phyloP scores from a whole-genome alignment of 2,797 vertebrate species.

The Smutsia gigantea region DNA sequence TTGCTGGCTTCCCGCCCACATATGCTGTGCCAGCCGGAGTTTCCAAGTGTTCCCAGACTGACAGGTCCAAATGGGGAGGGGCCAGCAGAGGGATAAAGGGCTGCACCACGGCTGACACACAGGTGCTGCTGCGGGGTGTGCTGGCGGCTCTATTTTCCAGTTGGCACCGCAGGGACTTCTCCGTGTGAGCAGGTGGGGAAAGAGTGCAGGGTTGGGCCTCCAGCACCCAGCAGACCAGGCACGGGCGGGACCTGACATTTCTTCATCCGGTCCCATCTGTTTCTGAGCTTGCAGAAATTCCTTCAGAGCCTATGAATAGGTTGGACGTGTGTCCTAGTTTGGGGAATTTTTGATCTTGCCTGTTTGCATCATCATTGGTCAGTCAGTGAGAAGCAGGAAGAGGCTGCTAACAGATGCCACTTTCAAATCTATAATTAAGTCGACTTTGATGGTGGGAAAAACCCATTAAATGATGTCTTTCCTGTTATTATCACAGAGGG shows the following conservation, averaged over 20 bases:
- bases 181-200: background rate
- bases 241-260: rapidly evolving
- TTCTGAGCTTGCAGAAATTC: background rate
- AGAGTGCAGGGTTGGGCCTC: background rate
- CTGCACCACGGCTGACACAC: rapidly evolving
- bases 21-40: background rate
- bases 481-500: background rate
- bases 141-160: background rate
- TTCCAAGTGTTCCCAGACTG: background rate
- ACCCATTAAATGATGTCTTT: background rate
- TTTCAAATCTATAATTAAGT: constrained; percentile 34
- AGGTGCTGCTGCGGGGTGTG: rapidly evolving
- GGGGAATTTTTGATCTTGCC: background rate
- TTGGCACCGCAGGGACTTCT: background rate
- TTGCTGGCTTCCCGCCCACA: background rate
- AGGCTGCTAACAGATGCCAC: background rate
- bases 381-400: background rate
- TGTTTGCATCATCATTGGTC: background rate
- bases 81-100: background rate
- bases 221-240: rapidly evolving
- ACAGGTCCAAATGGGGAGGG: background rate
- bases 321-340: background rate
- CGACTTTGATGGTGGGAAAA: constrained; percentile 32
- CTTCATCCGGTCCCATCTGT: background rate
- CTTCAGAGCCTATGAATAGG: background rate